phyloP scores from a whole-genome alignment of 2,113 vertebrate species.

The Sebastes schlegelii region DNA sequence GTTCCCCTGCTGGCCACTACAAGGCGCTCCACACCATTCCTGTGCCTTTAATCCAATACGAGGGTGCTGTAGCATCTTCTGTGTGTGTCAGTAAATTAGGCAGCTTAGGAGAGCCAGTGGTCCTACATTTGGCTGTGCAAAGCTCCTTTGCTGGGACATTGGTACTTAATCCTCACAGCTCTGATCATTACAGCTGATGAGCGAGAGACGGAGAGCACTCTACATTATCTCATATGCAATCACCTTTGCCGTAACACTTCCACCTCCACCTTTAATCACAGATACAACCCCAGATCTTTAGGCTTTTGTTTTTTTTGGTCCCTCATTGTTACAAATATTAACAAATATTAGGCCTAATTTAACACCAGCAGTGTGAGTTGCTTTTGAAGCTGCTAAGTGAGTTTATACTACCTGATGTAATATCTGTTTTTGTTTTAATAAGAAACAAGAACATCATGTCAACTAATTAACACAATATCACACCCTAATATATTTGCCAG shows the following conservation, averaged over 20 bases:
- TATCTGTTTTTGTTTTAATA: slow-evolving; percentile 1
- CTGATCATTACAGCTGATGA: slow-evolving; percentile 72
- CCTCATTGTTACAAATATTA: not conserved
- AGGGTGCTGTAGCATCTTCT: slow-evolving; percentile 52
- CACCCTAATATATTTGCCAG: not conserved
- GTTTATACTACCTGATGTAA: not conserved
- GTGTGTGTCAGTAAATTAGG: slow-evolving; percentile 75
- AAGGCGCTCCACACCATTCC: slow-evolving; percentile 62
- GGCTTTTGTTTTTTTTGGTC: not conserved
- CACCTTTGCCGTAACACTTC: slow-evolving; percentile 19
- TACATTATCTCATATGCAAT: slow-evolving; percentile 36
- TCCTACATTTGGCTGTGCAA: slow-evolving; percentile 73
- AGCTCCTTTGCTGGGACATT: slow-evolving; percentile 79
- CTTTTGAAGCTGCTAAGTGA: not conserved
- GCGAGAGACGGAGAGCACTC: slow-evolving; percentile 40
- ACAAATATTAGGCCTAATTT: not conserved
- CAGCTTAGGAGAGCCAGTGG: slow-evolving; percentile 76
- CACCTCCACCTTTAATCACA: slow-evolving; percentile 25
- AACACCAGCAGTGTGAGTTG: not conserved
- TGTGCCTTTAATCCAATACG: slow-evolving; percentile 45
- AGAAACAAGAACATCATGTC: not conserved
- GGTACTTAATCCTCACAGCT: slow-evolving; percentile 75
- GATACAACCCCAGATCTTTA: not conserved
- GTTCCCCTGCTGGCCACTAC: slow-evolving; percentile 62
- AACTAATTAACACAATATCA: not conserved